Evolutionary conservation across 2,888 invertebrate genomes (phyloP), one percentile per base, ranked within the genome.

Genomic region (Diogma glabrata): DNA sequence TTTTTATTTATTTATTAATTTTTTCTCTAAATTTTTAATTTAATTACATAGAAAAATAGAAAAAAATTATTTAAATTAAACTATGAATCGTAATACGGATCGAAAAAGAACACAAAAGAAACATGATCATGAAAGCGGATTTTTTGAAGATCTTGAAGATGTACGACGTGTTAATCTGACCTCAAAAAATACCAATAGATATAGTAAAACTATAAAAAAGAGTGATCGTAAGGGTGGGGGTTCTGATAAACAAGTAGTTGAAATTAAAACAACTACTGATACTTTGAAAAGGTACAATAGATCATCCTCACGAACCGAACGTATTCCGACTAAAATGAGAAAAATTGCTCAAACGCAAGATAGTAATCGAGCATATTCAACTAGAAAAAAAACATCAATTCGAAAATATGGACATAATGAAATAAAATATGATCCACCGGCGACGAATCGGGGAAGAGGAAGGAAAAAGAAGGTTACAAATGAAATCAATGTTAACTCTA

Each of bases 41-140:
- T n/a, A n/a, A n/a, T n/a, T n/a, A n/a, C n/a, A n/a, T n/a, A n/a
- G n/a, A 43, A n/a, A 22, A 40, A 12, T 10, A 12, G 12, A 20
- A 19, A 19, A 12, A n/a, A 40, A 19, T n/a, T 12, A 3, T 43
- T 43, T 43, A 22, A 22, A 23, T 22, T 6, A 43, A 43, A 43
- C 23, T 43, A 48, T 48, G 48, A 22, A 17, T 48, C 22, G 33
- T 19, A 57, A 53, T 50, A 33, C 46, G 10, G 59, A 59, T 54
- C 76, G 74, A 64, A 79, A 79, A 78, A 75, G 73, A 63, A 69
- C 75, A 59, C 77, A 78, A 59, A 81, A 81, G 60, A 78, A 79
- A 61, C 76, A 78, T 59, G 82, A 82, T 60, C 82, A 87, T 75
- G 87, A 88, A 73, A 87, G 87, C 67, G 87, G 87, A 57, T 87